phyloP scores from a whole-genome alignment of 2,888 invertebrate genomes.

The Microctonus brassicae region DNA sequence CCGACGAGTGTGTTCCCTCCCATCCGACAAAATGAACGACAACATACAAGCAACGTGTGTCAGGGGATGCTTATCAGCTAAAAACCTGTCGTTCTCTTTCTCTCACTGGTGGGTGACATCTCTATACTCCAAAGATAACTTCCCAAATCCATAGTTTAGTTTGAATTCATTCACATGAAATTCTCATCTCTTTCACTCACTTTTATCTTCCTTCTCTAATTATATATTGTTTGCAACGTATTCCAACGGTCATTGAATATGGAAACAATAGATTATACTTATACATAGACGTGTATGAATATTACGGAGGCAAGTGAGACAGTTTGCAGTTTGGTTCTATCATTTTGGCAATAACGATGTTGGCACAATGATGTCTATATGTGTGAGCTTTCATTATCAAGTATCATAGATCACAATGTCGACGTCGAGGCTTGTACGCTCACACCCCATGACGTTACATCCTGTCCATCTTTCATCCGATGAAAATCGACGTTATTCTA shows the following conservation, averaged over 20 bases:
- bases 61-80: slow-evolving; percentile 30
- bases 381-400: slow-evolving; percentile 67
- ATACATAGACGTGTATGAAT: slow-evolving; percentile 38
- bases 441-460: slow-evolving; percentile 61
- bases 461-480: slow-evolving; percentile 64
- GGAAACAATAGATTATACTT: slow-evolving; percentile 61
- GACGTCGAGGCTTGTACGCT: slow-evolving; percentile 37
- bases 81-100: slow-evolving; percentile 22
- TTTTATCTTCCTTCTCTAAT: neutral
- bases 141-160: slow-evolving; percentile 9
- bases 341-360: slow-evolving; percentile 23
- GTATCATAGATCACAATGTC: slow-evolving; percentile 62
- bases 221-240: slow-evolving; percentile 26
- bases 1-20: slow-evolving; percentile 23
- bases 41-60: slow-evolving; percentile 6
- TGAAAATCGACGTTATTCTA: slow-evolving; percentile 48
- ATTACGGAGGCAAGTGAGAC: slow-evolving; percentile 7
- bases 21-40: slow-evolving; percentile 30
- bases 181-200: neutral
- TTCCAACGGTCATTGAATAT: slow-evolving; percentile 45
- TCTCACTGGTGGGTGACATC: slow-evolving; percentile 11
- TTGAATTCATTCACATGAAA: neutral
- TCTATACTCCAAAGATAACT: slow-evolving; percentile 35
- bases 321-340: slow-evolving; percentile 31
- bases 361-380: slow-evolving; percentile 49